Base-by-base conservation (phyloP, 1,140 invertebrate genomes). In the Eueides isabella region DNA sequence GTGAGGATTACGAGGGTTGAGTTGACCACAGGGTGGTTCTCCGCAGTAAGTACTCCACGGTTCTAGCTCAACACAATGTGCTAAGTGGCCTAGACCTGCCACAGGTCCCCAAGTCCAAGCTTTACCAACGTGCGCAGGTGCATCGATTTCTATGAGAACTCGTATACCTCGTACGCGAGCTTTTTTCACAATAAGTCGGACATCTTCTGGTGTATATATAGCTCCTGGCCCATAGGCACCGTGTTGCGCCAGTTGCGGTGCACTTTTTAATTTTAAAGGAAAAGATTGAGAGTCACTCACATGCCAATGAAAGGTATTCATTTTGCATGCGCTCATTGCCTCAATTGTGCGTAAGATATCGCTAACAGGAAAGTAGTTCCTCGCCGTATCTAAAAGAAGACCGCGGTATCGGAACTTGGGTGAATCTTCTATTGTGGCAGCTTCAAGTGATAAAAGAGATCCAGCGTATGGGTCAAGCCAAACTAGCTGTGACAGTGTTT, bases 301-400 rank as follows among this genome's bases (percentile, higher is more conserved):
- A 83, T 98, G 97, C 97, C 97, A 97, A 87, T 98, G 97, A 69
- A 98, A 96, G 9, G 96, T 96, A 91, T 98, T 98, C 65, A 98
- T 92, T 91, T 98, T 98, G 71, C 95, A 95, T 16, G 96, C 94
- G 2, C 96, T 95, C 95, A 98, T 97, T 0, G 94, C 97, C 69
- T 97, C 95, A 19, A 98, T 94, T 0, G 96, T 96, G 19, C 95
- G 93, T 76, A 96, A 94, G n/a, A 98, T 95, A 38, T 95, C 94
- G 1, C 92, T 84, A 5, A 97, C 87, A 0, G 96, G 94, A 77
- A 97, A 95, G 83, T 95, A 98, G 90, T 97, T 96, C 33, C 97
- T 91, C 0, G 96, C 95, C 0, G 97, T 97, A 85, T 97, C 97
- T 23, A 97, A 84, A 85, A 97, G 94, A 2, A 97, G 87, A 9